Percentiles rank a stretch among this genome's conserved stretches.
These are phyloP conservation scores for Forbesichthys agassizii DNA, from an alignment of 2,113 vertebrate species.

Conservation along the genomic window DNA sequence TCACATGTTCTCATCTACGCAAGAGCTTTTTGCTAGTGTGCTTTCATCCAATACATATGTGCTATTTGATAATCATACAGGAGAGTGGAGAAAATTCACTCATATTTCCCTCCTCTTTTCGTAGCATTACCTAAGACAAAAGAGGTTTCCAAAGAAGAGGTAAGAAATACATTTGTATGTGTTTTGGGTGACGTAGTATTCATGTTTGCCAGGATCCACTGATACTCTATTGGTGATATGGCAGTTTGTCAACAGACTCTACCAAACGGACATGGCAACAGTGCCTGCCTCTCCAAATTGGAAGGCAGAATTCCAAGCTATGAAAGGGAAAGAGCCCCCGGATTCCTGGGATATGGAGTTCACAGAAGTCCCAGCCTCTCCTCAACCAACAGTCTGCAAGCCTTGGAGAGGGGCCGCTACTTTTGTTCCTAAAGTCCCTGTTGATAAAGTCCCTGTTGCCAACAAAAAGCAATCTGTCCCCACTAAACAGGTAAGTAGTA, in stretches of 20 bases:
- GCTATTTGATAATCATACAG: neutral
- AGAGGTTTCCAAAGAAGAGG: constrained; percentile 84
- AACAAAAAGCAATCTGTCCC: constrained; percentile 32
- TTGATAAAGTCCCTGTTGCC: neutral
- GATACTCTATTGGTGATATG: constrained; percentile 35
- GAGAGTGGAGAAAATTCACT: neutral
- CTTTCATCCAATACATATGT: neutral
- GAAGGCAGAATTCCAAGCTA: constrained; percentile 76
- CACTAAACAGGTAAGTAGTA: constrained; percentile 64
- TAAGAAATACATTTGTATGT: constrained; percentile 54
- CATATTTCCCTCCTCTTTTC: constrained; percentile 46
- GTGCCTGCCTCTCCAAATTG: constrained; percentile 62
- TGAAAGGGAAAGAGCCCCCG: constrained; percentile 79
- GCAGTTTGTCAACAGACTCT: constrained; percentile 88
- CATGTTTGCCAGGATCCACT: constrained; percentile 10
- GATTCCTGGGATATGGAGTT: constrained; percentile 85
- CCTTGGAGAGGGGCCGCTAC: constrained; percentile 79
- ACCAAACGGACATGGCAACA: constrained; percentile 71
- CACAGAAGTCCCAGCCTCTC: constrained; percentile 38
- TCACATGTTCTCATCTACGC: neutral
- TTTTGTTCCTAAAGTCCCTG: constrained; percentile 75
- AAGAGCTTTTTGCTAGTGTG: neutral
- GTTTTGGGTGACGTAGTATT: neutral
- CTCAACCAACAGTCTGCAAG: constrained; percentile 64
- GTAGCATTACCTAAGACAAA: constrained; percentile 65